phyloP scores from a whole-genome alignment of 2,113 vertebrate genomes.

The Xiphias gladius region DNA sequence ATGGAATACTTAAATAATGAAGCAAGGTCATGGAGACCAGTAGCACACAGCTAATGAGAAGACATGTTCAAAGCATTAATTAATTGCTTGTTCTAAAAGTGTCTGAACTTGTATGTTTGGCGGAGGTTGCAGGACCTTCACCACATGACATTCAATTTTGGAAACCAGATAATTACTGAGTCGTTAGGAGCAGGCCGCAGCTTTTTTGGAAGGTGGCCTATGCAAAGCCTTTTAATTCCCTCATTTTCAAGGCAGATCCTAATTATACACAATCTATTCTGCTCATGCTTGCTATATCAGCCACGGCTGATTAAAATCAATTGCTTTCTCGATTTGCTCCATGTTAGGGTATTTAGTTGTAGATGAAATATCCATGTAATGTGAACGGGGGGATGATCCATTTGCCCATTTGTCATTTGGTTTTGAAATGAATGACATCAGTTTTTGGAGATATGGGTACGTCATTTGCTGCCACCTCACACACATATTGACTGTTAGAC shows the following conservation, averaged over 20 bases:
- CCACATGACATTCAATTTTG: conserved; percentile 37
- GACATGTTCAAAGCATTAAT: conserved; percentile 11
- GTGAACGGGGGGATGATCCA: conserved; percentile 32
- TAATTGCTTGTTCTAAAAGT: not conserved
- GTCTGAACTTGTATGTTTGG: not conserved
- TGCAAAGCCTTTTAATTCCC: conserved; percentile 48
- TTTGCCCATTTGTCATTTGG: conserved; percentile 56
- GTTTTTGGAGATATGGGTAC: conserved; percentile 16
- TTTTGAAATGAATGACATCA: conserved; percentile 45
- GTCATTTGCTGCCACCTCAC: not conserved
- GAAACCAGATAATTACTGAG: conserved; percentile 43
- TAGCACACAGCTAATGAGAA: not conserved
- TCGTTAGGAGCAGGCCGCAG: conserved; percentile 12
- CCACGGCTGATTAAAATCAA: conserved; percentile 68
- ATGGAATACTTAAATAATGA: conserved; percentile 28
- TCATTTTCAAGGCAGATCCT: conserved; percentile 48
- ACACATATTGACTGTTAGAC: not conserved
- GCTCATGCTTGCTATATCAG: conserved; percentile 51
- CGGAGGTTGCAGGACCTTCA: conserved; percentile 2
- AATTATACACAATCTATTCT: conserved; percentile 68
- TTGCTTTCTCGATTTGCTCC: conserved; percentile 62
- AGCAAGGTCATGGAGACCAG: not conserved
- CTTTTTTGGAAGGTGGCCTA: conserved; percentile 45
- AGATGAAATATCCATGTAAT: conserved; percentile 64
- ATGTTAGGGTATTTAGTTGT: conserved; percentile 56